Evolutionary conservation across 2,113 vertebrate genomes (phyloP).

Genomic region (Hylia prasina): DNA sequence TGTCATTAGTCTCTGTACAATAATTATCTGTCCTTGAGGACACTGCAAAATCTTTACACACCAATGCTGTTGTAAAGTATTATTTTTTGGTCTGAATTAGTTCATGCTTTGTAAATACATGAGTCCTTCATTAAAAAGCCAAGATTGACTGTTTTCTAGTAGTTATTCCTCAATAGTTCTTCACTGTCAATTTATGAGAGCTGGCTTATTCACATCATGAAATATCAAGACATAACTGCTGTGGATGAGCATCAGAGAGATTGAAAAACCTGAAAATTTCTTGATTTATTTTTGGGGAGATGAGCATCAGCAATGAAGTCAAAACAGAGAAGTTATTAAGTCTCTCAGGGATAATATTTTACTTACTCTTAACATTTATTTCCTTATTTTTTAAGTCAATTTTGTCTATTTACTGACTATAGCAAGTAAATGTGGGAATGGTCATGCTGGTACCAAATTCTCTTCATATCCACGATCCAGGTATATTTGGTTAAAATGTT

Average conservation of each 20-base stretch:
- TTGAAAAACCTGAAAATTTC: not conserved
- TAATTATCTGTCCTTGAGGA: not conserved
- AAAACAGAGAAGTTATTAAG: not conserved
- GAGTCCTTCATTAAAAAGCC: not conserved
- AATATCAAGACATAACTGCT: not conserved
- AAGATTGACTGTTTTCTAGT: not conserved
- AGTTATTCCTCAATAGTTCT: not conserved
- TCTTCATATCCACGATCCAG: not conserved
- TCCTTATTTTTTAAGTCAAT: not conserved
- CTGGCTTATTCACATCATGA: not conserved
- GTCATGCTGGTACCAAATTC: not conserved
- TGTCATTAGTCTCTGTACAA: not conserved
- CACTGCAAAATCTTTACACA: not conserved
- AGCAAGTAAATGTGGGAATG: not conserved
- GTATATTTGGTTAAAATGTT: not conserved
- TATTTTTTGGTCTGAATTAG: not conserved
- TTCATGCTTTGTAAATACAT: not conserved
- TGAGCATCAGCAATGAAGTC: not conserved
- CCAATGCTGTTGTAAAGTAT: not conserved
- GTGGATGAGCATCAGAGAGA: not conserved
- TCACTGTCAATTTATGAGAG: not conserved
- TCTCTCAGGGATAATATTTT: not conserved
- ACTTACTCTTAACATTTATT: not conserved
- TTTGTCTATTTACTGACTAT: not conserved
- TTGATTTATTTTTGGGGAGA: not conserved